A percentile compares a stretch with the other conserved stretches of the same genome.
phyloP scores from a whole-genome alignment of 2,797 vertebrate genomes.

The Cryptoblepharus egeriae region DNA sequence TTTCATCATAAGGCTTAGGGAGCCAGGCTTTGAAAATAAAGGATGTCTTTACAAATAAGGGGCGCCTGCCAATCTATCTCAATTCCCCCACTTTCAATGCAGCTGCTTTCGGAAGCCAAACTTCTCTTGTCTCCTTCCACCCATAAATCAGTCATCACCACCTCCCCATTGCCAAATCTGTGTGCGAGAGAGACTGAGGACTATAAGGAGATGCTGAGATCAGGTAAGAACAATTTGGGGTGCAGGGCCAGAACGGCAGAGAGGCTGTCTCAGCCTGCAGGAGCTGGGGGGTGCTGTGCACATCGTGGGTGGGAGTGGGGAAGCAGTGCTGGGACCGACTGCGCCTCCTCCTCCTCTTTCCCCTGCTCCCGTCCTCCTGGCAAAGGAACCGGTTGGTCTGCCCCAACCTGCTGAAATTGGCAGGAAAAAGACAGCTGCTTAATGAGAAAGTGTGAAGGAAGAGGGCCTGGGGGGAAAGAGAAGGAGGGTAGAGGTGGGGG shows the following conservation, averaged over 20 bases:
- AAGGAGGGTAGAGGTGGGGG: background rate
- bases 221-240: conserved; percentile 10
- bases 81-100: background rate
- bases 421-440: conserved; percentile 34
- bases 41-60: conserved; percentile 4
- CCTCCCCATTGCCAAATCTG: background rate
- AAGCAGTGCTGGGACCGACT: background rate
- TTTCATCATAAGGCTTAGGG: background rate
- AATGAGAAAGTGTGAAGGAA: conserved; percentile 46
- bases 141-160: conserved; percentile 16
- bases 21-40: background rate
- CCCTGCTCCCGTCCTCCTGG: background rate
- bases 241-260: background rate
- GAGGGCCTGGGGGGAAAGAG: conserved; percentile 7
- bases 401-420: conserved; percentile 41
- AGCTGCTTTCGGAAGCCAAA: background rate
- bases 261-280: background rate
- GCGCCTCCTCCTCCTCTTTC: background rate
- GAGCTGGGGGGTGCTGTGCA: background rate
- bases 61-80: conserved; percentile 1
- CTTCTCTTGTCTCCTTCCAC: background rate
- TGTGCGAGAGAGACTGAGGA: no score
- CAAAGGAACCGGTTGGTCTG: conserved; percentile 40
- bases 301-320: background rate
- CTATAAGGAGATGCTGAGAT: background rate